Evolutionary conservation across 2,797 vertebrate species (phyloP), one percentile per base, ranked within the genome.

Genomic region (Fistularia commersonii): DNA sequence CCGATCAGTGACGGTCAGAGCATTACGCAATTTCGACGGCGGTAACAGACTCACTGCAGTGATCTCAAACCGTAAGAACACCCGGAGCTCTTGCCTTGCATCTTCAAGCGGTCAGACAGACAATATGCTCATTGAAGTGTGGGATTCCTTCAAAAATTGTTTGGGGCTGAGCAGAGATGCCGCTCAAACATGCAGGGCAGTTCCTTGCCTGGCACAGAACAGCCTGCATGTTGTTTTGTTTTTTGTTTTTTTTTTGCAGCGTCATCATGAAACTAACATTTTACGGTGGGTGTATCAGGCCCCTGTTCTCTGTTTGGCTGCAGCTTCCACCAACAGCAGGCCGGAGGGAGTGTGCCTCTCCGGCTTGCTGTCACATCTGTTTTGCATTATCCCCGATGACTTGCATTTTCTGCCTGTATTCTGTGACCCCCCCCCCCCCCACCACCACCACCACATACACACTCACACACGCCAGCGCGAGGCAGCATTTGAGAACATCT

Each of bases 351-450:
- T 23, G 50, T 57, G 34, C 54, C 51, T 61, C 57, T 43, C 49
- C 57, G 44, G 47, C 60, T 10, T 14, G 32, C 61, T 58, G 74
- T 68, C 69, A 82, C 84, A 87, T 87, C 77, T 87, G 87, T 64
- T 88, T 64, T 74, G 51, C 71, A 79, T 86, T 81, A 84, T 66
- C 46, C 23, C 53, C 51, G n/a, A 61, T 83, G 83, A 84, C 81
- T 86, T 78, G 82, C 72, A 74, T 64, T 83, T 64, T 80, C 53
- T 51, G 0, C 44, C 38, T 39, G 45, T 64, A 14, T 41, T 32
- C 12, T 39, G 32, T 32, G 54, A 52, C 33, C 4, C 41, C 57
- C 37, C 44, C 6, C 38, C 9, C 6, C 8, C 6, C 5, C 38
- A 2, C 10, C 38, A 8, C 9, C 6, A n/a, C 9, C 5, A 3